These are phyloP conservation scores for Cherax quadricarinatus DNA, from an alignment of 1,140 invertebrate species.

Conservation along the genomic window DNA sequence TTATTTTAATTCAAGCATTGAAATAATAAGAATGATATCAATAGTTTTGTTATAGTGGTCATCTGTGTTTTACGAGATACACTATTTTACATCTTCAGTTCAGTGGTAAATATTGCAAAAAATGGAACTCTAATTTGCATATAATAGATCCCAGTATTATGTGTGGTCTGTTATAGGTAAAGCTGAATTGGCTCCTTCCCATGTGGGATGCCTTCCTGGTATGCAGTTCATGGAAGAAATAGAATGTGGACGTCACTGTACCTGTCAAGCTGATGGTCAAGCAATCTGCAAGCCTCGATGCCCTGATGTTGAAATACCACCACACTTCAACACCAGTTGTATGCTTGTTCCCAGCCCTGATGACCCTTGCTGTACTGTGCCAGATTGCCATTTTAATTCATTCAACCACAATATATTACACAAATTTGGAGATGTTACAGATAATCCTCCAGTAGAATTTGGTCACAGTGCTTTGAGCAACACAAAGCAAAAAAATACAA, in stretches of 20 bases:
- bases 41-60: neutral
- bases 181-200: neutral
- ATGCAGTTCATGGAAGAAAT: conserved; percentile 43
- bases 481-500: neutral
- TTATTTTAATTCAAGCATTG: too few relatives aligned
- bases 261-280: conserved; percentile 21
- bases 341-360: conserved; percentile 32
- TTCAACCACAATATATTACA: neutral
- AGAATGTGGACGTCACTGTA: conserved; percentile 44
- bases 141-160: conserved; percentile 1
- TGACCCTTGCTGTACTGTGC: conserved; percentile 49
- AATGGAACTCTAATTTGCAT: neutral
- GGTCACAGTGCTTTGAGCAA: neutral
- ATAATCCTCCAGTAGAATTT: neutral
- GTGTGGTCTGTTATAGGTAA: conserved; percentile 49
- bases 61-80: neutral
- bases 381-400: conserved; percentile 3
- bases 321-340: conserved; percentile 12
- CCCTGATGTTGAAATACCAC: conserved; percentile 16
- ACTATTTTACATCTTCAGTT: neutral
- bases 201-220: conserved; percentile 25
- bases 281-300: conserved; percentile 44
- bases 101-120: neutral
- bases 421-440: neutral
- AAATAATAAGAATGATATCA: neutral